Base-by-base conservation (phyloP, 2,797 vertebrate genomes). In the Ptychobarbus kaznakovi region DNA sequence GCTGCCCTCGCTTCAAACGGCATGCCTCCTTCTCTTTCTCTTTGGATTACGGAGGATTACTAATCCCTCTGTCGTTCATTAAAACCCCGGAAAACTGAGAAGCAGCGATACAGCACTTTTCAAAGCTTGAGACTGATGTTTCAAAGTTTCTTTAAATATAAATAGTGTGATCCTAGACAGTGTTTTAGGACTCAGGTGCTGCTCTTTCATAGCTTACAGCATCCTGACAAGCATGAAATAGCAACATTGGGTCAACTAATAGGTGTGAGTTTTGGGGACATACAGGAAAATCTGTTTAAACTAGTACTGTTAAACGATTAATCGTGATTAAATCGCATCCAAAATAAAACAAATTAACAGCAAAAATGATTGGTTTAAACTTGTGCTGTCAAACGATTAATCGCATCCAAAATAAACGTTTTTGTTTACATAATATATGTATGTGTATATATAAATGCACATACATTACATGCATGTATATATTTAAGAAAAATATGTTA, bases 41-140 rank as follows among this genome's bases (percentile, higher is more conserved):
- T 88, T 81, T 88, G 92, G 93, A 95, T 95, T 94, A 94, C 88
- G 83, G 89, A 92, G 93, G 93, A 95, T 95, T 94, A 95, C 93
- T 92, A 94, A 90, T 91, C 91, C 91, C 92, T 91, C 91, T 74
- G 92, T 93, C 94, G 91, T 94, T 95, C 93, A 95, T 94, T 94
- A 94, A 94, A 93, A 94, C 92, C 88, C 92, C 91, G 5, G 9
- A 13, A 73, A 63, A 53, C 42, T 91, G 92, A 92, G 86, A 90
- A 92, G 91, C 68, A 32, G 20, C 6, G 40, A 75, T 65, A n/a
- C 32, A 3, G 49, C 12, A 44, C 75, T 79, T 46, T 78, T 78
- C 63, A 70, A 69, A 69, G 28, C 32, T 15, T 73, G 78, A 70
- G 11, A 42, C 53, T 51, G 66, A 46, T 76, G 28, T 51, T 82